A percentile compares a stretch with the other conserved stretches of the same genome.
phyloP scores from a whole-genome alignment of 2,888 invertebrate genomes.

The Brachyptera putata region DNA sequence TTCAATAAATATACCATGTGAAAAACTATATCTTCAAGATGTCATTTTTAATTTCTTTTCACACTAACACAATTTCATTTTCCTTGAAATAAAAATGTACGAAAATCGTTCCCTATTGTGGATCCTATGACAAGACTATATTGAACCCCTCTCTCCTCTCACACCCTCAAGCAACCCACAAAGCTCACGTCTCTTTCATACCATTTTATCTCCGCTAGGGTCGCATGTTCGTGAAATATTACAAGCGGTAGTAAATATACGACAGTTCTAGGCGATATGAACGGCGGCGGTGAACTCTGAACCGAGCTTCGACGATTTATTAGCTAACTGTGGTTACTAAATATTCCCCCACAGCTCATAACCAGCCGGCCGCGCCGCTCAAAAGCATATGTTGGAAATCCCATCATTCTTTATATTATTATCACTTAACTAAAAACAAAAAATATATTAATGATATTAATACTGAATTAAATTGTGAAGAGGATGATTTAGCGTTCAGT shows the following conservation, averaged over 20 bases:
- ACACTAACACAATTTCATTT: too few species aligned
- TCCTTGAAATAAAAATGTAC: too few species aligned
- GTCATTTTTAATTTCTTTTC: too few species aligned
- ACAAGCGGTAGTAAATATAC: slow-evolving; percentile 3
- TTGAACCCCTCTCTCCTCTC: too few species aligned
- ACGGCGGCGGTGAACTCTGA: slow-evolving; percentile 11
- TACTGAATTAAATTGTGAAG: neutral
- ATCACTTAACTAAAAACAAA: neutral
- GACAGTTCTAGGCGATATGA: slow-evolving; percentile 19
- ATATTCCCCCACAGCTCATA: slow-evolving; percentile 6
- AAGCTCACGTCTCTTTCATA: slow-evolving; percentile 16
- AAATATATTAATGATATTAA: neutral
- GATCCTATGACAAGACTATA: too few species aligned
- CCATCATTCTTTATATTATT: slow-evolving; percentile 10
- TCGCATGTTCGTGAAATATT: slow-evolving; percentile 20
- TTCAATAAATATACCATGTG: too few species aligned
- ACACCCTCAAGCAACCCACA: neutral
- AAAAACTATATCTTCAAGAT: too few species aligned
- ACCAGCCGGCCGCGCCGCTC: neutral
- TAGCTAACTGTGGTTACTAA: slow-evolving; percentile 10
- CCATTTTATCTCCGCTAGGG: slow-evolving; percentile 18
- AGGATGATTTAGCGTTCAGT: neutral
- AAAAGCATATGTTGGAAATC: slow-evolving; percentile 2
- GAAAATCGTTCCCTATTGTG: too few species aligned
- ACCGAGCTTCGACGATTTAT: slow-evolving; percentile 9